A percentile compares a stretch with the other conserved stretches of the same genome.
Evolutionary conservation across 2,797 vertebrate genomes (phyloP).

Genomic region (Cryptoblepharus egeriae): DNA sequence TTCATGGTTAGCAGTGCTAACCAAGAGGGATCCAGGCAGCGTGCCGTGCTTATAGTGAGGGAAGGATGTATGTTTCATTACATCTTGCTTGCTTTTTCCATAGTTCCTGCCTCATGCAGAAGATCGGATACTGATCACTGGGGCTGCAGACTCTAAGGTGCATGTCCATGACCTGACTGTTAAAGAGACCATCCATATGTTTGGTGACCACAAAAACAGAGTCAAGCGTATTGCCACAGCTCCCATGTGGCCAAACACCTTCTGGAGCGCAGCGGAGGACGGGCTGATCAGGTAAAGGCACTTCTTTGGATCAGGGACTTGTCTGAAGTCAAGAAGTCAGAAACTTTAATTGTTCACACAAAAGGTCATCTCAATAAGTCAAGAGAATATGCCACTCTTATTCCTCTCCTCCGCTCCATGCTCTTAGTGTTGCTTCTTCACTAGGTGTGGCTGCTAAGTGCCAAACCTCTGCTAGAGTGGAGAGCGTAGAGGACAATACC

Average conservation of each 20-base stretch:
- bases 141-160: constrained; percentile 97
- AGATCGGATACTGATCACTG: constrained; percentile 94
- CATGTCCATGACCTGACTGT: constrained; percentile 95
- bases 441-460: too few relatives aligned
- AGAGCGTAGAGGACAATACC: too few relatives aligned
- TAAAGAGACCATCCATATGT: constrained; percentile 98
- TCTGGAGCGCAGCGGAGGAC: constrained; percentile 98
- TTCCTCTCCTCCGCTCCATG: too few relatives aligned
- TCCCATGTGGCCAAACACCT: constrained; percentile 98
- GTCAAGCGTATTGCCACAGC: constrained; percentile 97
- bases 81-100: neutral
- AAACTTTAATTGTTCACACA: too few relatives aligned
- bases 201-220: constrained; percentile 97
- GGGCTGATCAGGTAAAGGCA: constrained; percentile 89
- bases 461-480: too few relatives aligned
- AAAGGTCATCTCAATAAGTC: too few relatives aligned
- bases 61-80: neutral
- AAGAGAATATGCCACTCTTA: too few relatives aligned
- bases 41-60: neutral
- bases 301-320: neutral
- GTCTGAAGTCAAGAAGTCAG: too few relatives aligned
- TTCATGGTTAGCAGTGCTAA: too few relatives aligned
- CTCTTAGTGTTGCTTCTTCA: too few relatives aligned
- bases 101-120: constrained; percentile 97
- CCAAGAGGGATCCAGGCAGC: too few relatives aligned